Percentiles rank a stretch among this genome's conserved stretches.
Conservation (phyloP, 2,888 invertebrate genomes). For the Tenodera sinensis region DNA sequence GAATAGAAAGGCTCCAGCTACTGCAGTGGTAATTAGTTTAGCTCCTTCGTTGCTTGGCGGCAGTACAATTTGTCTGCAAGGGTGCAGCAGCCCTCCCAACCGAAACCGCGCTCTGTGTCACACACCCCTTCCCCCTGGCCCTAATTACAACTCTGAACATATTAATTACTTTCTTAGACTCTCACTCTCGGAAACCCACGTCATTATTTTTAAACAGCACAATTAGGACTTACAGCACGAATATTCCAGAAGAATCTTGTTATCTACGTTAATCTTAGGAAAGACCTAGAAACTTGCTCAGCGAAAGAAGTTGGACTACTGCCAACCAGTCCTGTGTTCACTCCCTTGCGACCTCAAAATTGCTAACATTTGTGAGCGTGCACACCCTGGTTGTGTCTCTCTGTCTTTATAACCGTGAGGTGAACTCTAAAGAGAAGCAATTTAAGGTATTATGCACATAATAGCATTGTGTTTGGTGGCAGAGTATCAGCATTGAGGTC, state of each 20-base stretch:
- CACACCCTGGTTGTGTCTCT: not conserved
- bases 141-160: not conserved
- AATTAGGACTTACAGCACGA: not conserved
- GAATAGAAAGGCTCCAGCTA: not conserved
- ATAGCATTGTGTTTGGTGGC: no score
- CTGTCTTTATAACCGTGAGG: no score
- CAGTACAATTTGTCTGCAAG: not conserved
- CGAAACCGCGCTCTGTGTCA: not conserved
- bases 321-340: not conserved
- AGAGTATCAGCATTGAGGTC: no score
- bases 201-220: not conserved
- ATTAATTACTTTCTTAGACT: not conserved
- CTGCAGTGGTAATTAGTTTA: not conserved
- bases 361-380: not conserved
- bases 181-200: not conserved
- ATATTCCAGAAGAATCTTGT: not conserved
- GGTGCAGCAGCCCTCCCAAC: not conserved
- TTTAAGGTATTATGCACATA: no score
- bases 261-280: not conserved
- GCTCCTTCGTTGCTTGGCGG: not conserved
- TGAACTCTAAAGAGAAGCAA: no score
- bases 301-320: not conserved
- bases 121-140: not conserved
- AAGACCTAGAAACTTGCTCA: not conserved
- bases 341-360: not conserved